Base-by-base conservation (phyloP, 2,888 invertebrate species). In the Cephus nigrinus region DNA sequence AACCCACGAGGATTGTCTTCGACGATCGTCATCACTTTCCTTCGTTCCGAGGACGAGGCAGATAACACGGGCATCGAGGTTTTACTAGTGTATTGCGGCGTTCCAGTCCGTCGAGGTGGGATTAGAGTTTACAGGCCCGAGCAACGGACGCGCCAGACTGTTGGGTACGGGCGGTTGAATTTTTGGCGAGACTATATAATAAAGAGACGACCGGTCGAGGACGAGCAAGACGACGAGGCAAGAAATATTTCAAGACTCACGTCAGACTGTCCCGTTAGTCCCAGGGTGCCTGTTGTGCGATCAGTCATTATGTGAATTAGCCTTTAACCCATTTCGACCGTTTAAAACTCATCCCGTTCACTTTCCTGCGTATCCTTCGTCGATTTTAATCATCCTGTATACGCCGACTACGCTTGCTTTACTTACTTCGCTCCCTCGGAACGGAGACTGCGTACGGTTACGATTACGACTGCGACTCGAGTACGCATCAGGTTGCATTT, bases 241-340 rank as follows among this genome's bases (percentile, higher is more conserved):
- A 84, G 84, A 86, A 85, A 87, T 86, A 87, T 87, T 87, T 86
- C 78, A 83, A 80, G 76, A 82, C 79, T 86, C 84, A 84, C 85
- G 86, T 87, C 88, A 86, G 82, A 80, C 73, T 77, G 81, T 86
- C 83, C 88, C 88, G 88, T 89, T 89, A 88, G 36, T 79, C 82
- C 78, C 71, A 40, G 75, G 76, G 75, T 68, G 78, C 71, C 78
- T 23, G 35, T 74, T 55, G 55, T 55, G 23, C 55, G 55, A 55
- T 55, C 55, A 23, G 55, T 4, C 23, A 55, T 55, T 55, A 23
- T 23, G 23, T 55, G 55, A 55, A 55, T 55, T 55, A 55, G 55
- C 55, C 55, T 55, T 55, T 55, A 23, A 36, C 55, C 55, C 55
- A 55, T 55, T 55, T 23, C 9, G 23, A 23, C 23, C 55, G 15